phyloP scores from a whole-genome alignment of 2,113 vertebrate genomes.

The Andinoacara biseriatus region DNA sequence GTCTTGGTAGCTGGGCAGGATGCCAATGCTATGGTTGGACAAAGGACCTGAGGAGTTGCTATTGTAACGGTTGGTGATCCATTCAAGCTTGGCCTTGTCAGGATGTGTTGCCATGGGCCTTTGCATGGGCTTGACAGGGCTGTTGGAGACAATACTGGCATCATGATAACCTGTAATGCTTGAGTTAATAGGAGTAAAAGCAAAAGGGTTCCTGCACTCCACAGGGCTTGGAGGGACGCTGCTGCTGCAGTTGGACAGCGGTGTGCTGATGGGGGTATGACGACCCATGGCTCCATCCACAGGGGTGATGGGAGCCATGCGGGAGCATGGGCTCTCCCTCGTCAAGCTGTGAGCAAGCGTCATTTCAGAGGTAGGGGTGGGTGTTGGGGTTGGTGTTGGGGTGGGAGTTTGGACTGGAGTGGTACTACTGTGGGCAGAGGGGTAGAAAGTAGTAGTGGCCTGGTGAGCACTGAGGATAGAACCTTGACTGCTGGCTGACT shows the following conservation, averaged over 20 bases:
- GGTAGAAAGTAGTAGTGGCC: slow-evolving; percentile 86
- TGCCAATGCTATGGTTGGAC: slow-evolving; percentile 87
- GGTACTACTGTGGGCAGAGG: slow-evolving; percentile 90
- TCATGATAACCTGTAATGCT: slow-evolving; percentile 94
- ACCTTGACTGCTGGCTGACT: slow-evolving; percentile 79
- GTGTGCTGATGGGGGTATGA: slow-evolving; percentile 94
- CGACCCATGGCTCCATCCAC: slow-evolving; percentile 96
- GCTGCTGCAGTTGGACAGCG: slow-evolving; percentile 97
- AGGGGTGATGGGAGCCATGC: slow-evolving; percentile 91
- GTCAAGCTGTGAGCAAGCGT: slow-evolving; percentile 89
- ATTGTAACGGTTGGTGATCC: slow-evolving; percentile 97
- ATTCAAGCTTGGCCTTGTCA: slow-evolving; percentile 97
- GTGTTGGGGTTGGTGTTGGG: slow-evolving; percentile 86
- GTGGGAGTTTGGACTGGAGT: slow-evolving; percentile 93
- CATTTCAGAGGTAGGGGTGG: slow-evolving; percentile 95
- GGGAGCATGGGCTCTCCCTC: slow-evolving; percentile 92
- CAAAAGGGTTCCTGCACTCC: slow-evolving; percentile 97
- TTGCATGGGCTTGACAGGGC: slow-evolving; percentile 98
- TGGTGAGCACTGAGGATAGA: slow-evolving; percentile 84
- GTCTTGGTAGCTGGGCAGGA: slow-evolving; percentile 96
- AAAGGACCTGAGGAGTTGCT: slow-evolving; percentile 80
- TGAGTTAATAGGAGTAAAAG: slow-evolving; percentile 98
- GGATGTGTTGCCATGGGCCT: slow-evolving; percentile 98
- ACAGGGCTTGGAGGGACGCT: slow-evolving; percentile 97
- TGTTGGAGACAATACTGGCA: slow-evolving; percentile 95